These are phyloP conservation scores for Cremastinae sp. DNA, from an alignment of 2,888 invertebrate species.

Conservation along the genomic window DNA sequence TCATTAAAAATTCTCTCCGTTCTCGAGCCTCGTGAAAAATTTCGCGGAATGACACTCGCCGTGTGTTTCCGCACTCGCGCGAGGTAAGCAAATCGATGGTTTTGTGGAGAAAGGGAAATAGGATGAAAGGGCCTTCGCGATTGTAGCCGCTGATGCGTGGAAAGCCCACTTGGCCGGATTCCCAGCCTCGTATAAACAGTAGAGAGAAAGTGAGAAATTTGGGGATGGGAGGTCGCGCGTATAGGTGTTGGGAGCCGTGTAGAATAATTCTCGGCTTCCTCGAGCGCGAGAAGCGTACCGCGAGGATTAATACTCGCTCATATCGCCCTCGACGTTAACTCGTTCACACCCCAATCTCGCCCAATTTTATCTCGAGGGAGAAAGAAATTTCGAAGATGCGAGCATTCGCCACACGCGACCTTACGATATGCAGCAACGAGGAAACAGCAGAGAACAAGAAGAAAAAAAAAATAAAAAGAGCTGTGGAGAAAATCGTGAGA, in stretches of 20 bases:
- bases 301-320: too few relatives aligned
- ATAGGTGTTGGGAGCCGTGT: too few relatives aligned
- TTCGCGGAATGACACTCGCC: too few relatives aligned
- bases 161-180: slow-evolving; percentile 73
- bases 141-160: slow-evolving; percentile 56
- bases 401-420: too few relatives aligned
- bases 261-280: too few relatives aligned
- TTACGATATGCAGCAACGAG: slow-evolving; percentile 2
- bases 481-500: not conserved
- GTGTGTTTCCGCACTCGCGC: not conserved
- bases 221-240: not conserved
- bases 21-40: too few relatives aligned
- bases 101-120: slow-evolving; percentile 60
- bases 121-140: slow-evolving; percentile 38
- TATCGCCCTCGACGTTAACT: too few relatives aligned
- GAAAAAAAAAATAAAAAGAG: slow-evolving; percentile 37
- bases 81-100: slow-evolving; percentile 20
- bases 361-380: too few relatives aligned
- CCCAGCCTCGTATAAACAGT: slow-evolving; percentile 63
- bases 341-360: too few relatives aligned
- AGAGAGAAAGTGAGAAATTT: slow-evolving; percentile 1
- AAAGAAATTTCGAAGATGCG: too few relatives aligned
- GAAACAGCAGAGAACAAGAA: slow-evolving; percentile 8
- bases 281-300: too few relatives aligned
- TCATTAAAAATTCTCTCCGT: too few relatives aligned